These are phyloP conservation scores for Pristis pectinata DNA, from an alignment of 2,797 vertebrate species.

Conservation along the genomic window DNA sequence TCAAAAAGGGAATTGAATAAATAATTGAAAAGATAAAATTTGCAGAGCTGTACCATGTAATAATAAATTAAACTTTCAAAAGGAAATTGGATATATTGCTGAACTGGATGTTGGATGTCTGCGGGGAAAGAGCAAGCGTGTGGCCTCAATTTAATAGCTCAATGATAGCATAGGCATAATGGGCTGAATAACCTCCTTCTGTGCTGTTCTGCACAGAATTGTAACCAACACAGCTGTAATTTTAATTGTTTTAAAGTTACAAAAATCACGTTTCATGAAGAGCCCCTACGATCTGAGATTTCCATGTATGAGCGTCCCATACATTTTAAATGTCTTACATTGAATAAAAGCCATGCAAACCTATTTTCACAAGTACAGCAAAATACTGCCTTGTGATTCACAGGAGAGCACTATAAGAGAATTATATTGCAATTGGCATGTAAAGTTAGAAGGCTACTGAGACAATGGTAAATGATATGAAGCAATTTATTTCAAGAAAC, in stretches of 20 bases:
- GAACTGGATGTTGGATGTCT: no score
- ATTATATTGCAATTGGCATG: conserved; percentile 23
- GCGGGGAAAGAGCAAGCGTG: background rate
- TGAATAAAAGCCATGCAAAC: background rate
- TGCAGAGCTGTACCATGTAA: no score
- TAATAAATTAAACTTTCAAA: no score
- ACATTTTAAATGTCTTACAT: background rate
- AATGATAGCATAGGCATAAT: background rate
- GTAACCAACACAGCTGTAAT: background rate
- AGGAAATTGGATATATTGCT: no score
- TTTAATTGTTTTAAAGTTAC: background rate
- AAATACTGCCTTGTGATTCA: background rate
- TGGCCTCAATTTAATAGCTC: background rate
- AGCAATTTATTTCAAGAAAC: conserved; percentile 25
- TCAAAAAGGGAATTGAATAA: background rate
- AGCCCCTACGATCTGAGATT: no score
- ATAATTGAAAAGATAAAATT: background rate
- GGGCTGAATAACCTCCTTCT: background rate
- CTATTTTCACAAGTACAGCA: background rate
- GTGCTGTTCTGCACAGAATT: background rate
- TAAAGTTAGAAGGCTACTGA: background rate
- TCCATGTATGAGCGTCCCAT: no score
- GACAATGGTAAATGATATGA: background rate
- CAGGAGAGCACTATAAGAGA: background rate
- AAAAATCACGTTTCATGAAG: background rate